A percentile compares a stretch with the other conserved stretches of the same genome.
These are phyloP conservation scores for Carcharodon carcharias DNA, from an alignment of 2,797 vertebrate genomes.

Conservation along the genomic window DNA sequence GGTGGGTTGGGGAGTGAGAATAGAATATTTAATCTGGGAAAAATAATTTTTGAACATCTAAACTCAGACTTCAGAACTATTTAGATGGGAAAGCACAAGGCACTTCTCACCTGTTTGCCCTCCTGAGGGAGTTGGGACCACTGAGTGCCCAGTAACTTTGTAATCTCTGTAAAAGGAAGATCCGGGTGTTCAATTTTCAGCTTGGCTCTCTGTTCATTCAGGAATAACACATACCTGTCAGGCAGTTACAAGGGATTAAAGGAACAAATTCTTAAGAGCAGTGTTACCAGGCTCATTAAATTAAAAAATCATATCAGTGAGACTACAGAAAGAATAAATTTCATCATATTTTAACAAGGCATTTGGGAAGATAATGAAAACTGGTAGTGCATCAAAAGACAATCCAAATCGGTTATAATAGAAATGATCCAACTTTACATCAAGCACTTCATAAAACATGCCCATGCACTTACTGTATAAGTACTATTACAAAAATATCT, in stretches of 20 bases:
- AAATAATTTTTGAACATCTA: not conserved
- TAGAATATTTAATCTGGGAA: not conserved
- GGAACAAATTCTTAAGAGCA: slow-evolving; percentile 6
- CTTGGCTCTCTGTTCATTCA: slow-evolving; percentile 43
- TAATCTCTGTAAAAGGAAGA: slow-evolving; percentile 46
- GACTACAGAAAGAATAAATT: not conserved
- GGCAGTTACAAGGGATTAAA: slow-evolving; percentile 34
- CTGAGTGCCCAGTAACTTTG: slow-evolving; percentile 39
- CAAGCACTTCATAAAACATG: not conserved
- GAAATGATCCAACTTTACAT: not conserved
- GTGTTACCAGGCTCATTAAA: not conserved
- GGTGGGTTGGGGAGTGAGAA: not conserved
- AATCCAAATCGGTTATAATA: not conserved
- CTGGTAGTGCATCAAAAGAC: not conserved
- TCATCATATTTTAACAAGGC: not conserved
- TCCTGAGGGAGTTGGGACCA: slow-evolving; percentile 42
- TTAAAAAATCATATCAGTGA: not conserved
- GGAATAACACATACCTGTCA: slow-evolving; percentile 45
- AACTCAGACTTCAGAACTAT: not conserved
- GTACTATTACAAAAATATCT: not conserved
- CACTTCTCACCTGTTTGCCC: slow-evolving; percentile 43
- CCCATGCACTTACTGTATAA: not conserved
- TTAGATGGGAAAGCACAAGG: not conserved
- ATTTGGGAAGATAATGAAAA: not conserved
- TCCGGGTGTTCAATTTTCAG: slow-evolving; percentile 42